Base-by-base conservation (phyloP, 1,140 invertebrate genomes). In the Tetranychus urticae region DNA sequence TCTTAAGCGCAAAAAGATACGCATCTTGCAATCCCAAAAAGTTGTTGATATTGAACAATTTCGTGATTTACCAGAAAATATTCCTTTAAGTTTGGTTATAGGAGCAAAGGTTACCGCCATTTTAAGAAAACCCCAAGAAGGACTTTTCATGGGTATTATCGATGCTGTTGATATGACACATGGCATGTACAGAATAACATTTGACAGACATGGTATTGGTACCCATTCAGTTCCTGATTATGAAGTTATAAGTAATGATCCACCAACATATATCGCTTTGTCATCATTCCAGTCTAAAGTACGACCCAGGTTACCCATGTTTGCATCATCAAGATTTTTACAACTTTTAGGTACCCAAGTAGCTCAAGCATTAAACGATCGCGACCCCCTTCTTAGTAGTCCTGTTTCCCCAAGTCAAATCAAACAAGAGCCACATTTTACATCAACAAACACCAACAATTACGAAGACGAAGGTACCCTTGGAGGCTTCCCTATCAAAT, bases 161-260 rank as follows among this genome's bases (percentile, higher is more conserved):
- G 92, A 97, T 75, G 94, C 91, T 46, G 84, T 97, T n/a, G 90
- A 97, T 70, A 92, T 90, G 2, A 84, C 88, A 4, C 90, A 92
- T 70, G 91, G 92, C 69, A 90, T 88, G n/a, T 98, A 98, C 70
- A 78, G 94, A 68, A 88, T 98, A 61, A 90, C 88, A 1, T 98
- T 98, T 76, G 92, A 97, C 71, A 77, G 90, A 62, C 80, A 81
- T 50, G 90, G 89, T 13, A 75, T 97, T 37, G 92, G 92, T 5
- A 94, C 91, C 12, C 88, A 93, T 72, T 93, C 91, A 60, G 86
- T 97, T 60, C 89, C 88, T 23, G 92, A 97, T 76, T 93, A 84
- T 76, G 91, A 96, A 81, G 90, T 97, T 64, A 74, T 93, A 69
- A 90, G 88, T 31, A 88, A 89, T 73, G 89, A 93, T 67, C 80